phyloP scores from a whole-genome alignment of 2,113 vertebrate genomes.

The Buteo buteo region DNA sequence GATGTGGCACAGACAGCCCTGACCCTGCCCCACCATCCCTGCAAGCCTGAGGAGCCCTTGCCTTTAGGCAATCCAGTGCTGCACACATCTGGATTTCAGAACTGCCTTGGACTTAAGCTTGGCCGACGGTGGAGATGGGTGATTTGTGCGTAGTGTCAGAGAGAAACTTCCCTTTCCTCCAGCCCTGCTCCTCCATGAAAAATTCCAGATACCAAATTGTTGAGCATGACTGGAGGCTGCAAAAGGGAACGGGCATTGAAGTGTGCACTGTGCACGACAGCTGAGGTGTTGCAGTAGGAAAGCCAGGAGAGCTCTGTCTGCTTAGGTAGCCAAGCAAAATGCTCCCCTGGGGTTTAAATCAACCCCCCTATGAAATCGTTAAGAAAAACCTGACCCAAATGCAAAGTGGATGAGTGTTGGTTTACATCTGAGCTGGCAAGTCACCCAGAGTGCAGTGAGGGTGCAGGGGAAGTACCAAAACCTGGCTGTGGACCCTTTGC shows the following conservation, averaged over 20 bases:
- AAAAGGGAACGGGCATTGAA: background rate
- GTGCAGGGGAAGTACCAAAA: background rate
- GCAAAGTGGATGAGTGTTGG: background rate
- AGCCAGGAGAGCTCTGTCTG: background rate
- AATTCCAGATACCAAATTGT: background rate
- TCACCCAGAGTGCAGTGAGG: background rate
- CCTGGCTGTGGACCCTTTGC: background rate
- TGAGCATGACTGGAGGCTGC: background rate
- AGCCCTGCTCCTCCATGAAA: background rate
- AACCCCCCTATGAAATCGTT: background rate
- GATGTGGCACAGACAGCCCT: background rate
- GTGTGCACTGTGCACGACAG: background rate
- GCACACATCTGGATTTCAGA: background rate
- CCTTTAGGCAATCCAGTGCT: background rate
- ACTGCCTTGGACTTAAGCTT: background rate
- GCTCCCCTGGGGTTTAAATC: background rate
- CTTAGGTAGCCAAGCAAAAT: background rate
- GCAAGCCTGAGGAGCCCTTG: background rate
- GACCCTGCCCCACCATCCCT: background rate
- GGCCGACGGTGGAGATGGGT: background rate
- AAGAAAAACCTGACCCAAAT: background rate
- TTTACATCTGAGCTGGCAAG: background rate
- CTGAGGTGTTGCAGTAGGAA: background rate
- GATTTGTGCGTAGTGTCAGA: background rate
- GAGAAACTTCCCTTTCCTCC: background rate